phyloP scores from a whole-genome alignment of 2,113 vertebrate species.

The Heloderma charlesbogerti region DNA sequence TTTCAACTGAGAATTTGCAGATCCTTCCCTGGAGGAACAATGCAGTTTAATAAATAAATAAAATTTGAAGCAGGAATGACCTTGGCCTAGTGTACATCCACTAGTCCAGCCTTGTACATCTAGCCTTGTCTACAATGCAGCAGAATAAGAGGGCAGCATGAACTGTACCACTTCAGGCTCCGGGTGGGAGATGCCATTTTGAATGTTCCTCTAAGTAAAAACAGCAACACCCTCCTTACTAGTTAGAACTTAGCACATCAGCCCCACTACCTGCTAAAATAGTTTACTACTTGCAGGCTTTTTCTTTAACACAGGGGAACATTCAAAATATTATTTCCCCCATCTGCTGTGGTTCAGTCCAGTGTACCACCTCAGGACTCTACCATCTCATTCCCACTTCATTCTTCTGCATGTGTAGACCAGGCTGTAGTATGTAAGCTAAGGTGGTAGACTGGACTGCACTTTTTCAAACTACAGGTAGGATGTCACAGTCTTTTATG shows the following conservation, averaged over 20 bases:
- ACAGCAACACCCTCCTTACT: no score
- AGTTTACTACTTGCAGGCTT: no score
- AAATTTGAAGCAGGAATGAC: slow-evolving; percentile 2
- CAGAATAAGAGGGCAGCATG: not conserved
- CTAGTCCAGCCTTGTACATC: no score
- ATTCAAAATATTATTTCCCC: no score
- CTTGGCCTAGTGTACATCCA: not conserved
- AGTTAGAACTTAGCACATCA: no score
- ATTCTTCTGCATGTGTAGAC: not conserved
- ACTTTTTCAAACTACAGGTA: not conserved
- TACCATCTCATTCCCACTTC: not conserved
- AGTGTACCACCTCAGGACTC: not conserved
- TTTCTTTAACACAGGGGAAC: no score
- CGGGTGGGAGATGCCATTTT: not conserved
- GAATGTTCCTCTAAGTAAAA: not conserved
- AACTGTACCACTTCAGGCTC: not conserved
- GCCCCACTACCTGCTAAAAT: no score
- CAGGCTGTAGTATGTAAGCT: not conserved
- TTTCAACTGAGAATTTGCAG: not conserved
- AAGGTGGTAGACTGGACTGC: not conserved
- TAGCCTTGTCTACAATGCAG: not conserved
- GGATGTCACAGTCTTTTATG: not conserved
- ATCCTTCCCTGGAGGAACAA: not conserved
- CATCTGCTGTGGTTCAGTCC: not conserved
- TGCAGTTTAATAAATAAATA: not conserved